Percentiles rank a stretch among this genome's conserved stretches.
Conservation (phyloP, 2,113 vertebrate genomes). For the Arizona elegans region DNA sequence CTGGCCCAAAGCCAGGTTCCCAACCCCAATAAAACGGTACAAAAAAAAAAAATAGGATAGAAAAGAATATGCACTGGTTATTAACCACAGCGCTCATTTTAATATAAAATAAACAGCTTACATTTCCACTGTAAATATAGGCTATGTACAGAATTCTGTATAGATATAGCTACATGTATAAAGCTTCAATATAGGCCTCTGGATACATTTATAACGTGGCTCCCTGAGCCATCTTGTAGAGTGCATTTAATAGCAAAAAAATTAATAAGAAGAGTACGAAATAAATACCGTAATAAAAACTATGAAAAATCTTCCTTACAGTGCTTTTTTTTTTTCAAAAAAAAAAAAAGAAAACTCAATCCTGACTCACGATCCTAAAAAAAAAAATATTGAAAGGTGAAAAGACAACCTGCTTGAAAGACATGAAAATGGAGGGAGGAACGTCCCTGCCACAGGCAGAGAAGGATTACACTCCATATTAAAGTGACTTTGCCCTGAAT, state of each 20-base stretch:
- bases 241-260: conserved; percentile 80
- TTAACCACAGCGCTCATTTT: conserved; percentile 80
- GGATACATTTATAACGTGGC: conserved; percentile 83
- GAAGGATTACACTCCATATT: conserved; percentile 50
- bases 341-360: conserved; percentile 59
- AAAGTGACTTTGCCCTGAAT: conserved; percentile 54
- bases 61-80: conserved; percentile 74
- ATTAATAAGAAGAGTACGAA: conserved; percentile 72
- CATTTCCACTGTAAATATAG: conserved; percentile 87
- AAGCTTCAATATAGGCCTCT: conserved; percentile 84
- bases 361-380: conserved; percentile 71
- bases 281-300: conserved; percentile 80
- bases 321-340: conserved; percentile 41
- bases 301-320: conserved; percentile 64
- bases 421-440: conserved; percentile 58
- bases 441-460: conserved; percentile 70
- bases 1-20: conserved; percentile 65
- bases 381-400: conserved; percentile 49
- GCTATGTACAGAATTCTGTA: conserved; percentile 82
- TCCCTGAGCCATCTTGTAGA: conserved; percentile 82
- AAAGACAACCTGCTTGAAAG: conserved; percentile 67
- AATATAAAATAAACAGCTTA: conserved; percentile 87
- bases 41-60: conserved; percentile 66
- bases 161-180: conserved; percentile 85
- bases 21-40: conserved; percentile 74